Evolutionary conservation across 2,888 invertebrate genomes (phyloP), one percentile per base, ranked within the genome.

Genomic region (Cryptocephalus primarius): DNA sequence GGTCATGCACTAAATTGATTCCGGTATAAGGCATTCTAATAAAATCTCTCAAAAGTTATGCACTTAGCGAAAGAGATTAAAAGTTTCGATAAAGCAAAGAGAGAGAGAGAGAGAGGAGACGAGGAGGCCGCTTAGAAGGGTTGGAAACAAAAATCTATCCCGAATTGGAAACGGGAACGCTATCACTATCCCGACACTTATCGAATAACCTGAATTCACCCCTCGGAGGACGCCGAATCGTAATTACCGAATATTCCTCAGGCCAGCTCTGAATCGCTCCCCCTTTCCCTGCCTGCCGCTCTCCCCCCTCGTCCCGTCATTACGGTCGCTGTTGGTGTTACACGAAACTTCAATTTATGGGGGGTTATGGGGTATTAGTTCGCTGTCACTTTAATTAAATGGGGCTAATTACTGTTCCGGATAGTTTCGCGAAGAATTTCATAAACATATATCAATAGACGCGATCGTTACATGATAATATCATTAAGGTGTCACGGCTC

Each of bases 341-440:
- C 67, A 68, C 60, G 66, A 65, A 68, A 68, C 62, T 67, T 66
- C 67, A 67, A 68, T 68, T 67, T 67, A 67, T 67, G 62, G 63
- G 61, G 62, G 61, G 22, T 60, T 60, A 60, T 58, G 61, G 54
- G 48, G 63, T 63, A 67, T 68, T 67, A 68, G 66, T 67, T 65
- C 61, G 60, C 66, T 64, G 68, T 66, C 68, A 65, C 62, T 64
- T 64, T 66, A 67, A 69, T 69, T 68, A 68, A 69, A 69, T 67
- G 64, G 60, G 61, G 65, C 63, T 67, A 68, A 68, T 69, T 67
- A 66, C 62, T 42, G 58, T 63, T 59, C 60, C 55, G 63, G 66
- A 68, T 68, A 67, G 67, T 68, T 68, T 60, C 53, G 59, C 59
- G 62, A 66, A 68, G 65, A 67, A 67, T 66, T 66, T 62, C 61